Percentiles rank a stretch among this genome's conserved stretches.
These are phyloP conservation scores for Epinephelus awoara DNA, from an alignment of 2,797 vertebrate genomes.

Conservation along the genomic window DNA sequence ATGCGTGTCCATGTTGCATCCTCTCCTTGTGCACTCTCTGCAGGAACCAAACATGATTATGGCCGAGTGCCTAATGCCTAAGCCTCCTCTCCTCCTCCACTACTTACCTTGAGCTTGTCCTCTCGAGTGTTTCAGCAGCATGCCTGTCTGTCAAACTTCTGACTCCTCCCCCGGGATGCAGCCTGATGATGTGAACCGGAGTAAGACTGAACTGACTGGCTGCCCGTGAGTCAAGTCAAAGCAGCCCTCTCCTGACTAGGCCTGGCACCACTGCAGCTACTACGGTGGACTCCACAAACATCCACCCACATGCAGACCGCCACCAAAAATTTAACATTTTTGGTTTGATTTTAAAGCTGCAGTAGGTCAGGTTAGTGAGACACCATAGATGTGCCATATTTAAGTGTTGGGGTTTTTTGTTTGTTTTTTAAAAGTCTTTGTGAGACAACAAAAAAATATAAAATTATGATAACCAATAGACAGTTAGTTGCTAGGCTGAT, in stretches of 20 bases:
- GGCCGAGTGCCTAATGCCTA: conserved; percentile 41
- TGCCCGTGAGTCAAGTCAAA: conserved; percentile 48
- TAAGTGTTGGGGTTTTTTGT: not conserved
- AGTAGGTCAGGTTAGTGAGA: not conserved
- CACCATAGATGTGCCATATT: not conserved
- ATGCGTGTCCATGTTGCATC: conserved; percentile 35
- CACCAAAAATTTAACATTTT: not conserved
- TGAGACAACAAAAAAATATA: too few species aligned
- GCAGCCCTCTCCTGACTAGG: conserved; percentile 39
- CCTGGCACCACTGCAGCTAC: conserved; percentile 26
- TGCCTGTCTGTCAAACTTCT: conserved; percentile 61
- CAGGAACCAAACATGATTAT: conserved; percentile 66
- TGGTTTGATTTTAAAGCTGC: conserved; percentile 17
- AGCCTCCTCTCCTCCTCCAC: conserved; percentile 47
- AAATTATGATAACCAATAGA: too few species aligned
- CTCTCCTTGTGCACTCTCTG: conserved; percentile 26
- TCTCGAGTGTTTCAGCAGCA: conserved; percentile 58
- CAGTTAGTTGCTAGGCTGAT: too few species aligned
- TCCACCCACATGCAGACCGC: not conserved
- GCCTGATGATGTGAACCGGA: conserved; percentile 62
- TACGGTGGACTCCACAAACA: conserved; percentile 19
- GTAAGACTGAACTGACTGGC: conserved; percentile 47
- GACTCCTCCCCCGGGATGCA: conserved; percentile 65
- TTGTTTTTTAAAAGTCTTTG: not conserved
- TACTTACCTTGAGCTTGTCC: conserved; percentile 71